These are phyloP conservation scores for Apomyelois bistriatella DNA, from an alignment of 2,888 invertebrate species.

Conservation along the genomic window DNA sequence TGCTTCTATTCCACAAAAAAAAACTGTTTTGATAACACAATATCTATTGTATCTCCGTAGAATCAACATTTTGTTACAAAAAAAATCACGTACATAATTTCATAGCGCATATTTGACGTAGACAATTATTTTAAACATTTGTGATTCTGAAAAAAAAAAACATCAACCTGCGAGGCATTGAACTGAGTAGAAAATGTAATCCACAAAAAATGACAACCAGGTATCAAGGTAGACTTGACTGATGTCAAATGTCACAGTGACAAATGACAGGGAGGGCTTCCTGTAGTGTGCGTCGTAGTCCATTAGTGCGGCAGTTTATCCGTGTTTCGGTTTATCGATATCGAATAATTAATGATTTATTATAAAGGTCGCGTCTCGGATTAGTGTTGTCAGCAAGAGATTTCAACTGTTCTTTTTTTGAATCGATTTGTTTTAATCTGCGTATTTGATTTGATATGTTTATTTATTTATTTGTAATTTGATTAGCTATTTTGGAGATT, in stretches of 20 bases:
- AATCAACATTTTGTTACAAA: neutral
- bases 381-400: constrained; percentile 37
- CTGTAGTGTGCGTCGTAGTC: constrained; percentile 58
- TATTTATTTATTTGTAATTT: neutral
- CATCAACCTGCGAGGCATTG: neutral
- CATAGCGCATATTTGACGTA: neutral
- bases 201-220: constrained; percentile 38
- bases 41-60: too few species aligned
- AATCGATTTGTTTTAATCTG: neutral
- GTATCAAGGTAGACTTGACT: constrained; percentile 56
- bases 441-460: neutral
- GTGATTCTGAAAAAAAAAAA: neutral
- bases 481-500: too few species aligned
- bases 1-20: too few species aligned
- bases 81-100: neutral
- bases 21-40: too few species aligned
- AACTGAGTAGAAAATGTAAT: constrained; percentile 17
- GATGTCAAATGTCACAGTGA: constrained; percentile 75
- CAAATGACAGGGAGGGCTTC: constrained; percentile 70
- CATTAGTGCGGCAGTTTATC: constrained; percentile 55
- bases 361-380: constrained; percentile 29
- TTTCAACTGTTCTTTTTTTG: constrained; percentile 24
- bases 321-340: constrained; percentile 50
- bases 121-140: neutral
- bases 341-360: constrained; percentile 52